Conservation (phyloP, 2,113 vertebrate genomes). For the Mixornis gularis region DNA sequence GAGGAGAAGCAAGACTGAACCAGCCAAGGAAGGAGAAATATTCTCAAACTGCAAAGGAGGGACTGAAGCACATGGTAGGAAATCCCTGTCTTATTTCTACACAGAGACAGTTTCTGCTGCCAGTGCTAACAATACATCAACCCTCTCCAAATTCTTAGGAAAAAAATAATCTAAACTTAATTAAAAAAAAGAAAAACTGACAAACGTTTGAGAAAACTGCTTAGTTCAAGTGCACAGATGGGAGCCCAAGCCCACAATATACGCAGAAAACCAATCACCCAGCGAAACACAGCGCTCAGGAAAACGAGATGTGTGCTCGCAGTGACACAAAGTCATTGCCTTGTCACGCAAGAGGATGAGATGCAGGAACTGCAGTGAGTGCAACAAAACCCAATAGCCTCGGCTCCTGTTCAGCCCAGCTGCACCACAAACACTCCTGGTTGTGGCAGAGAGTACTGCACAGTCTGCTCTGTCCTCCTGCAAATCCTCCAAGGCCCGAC, state of each 20-base stretch:
- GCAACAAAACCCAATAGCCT: neutral
- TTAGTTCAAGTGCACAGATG: conserved; percentile 26
- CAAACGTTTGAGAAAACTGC: conserved; percentile 2
- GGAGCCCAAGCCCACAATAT: conserved; percentile 13
- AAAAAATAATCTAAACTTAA: conserved; percentile 41
- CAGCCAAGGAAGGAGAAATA: neutral
- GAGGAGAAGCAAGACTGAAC: neutral
- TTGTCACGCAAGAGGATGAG: conserved; percentile 8
- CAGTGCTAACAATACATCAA: neutral
- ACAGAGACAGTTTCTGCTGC: neutral
- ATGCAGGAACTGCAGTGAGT: conserved; percentile 15
- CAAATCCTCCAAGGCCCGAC: neutral
- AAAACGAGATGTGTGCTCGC: neutral
- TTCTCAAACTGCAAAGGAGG: conserved; percentile 2
- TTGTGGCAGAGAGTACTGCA: neutral
- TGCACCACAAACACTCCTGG: neutral
- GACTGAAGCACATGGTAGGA: conserved; percentile 23
- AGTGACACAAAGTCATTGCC: conserved; percentile 45
- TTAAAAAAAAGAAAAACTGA: neutral
- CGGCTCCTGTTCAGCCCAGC: conserved; percentile 24
- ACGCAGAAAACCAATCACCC: conserved; percentile 9
- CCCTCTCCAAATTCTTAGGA: neutral
- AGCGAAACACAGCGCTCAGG: neutral
- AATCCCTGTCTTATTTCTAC: neutral
- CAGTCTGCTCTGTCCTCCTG: neutral